phyloP scores from a whole-genome alignment of 2,113 vertebrate genomes.

The Ranitomeya imitator region DNA sequence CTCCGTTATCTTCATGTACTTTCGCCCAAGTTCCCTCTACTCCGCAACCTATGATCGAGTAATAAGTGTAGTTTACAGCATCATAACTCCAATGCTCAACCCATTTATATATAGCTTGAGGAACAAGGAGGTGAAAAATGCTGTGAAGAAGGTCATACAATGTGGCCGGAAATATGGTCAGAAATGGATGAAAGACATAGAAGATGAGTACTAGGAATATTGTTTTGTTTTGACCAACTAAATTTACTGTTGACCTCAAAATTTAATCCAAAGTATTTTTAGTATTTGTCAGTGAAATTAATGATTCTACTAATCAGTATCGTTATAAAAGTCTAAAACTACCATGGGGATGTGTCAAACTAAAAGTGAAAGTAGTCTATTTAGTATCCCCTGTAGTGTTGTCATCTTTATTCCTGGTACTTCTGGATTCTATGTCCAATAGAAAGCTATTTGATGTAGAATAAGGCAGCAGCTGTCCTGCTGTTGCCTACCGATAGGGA shows the following conservation, averaged over 20 bases:
- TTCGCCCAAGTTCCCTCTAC: conserved; percentile 21
- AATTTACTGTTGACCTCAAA: not conserved
- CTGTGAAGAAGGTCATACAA: not conserved
- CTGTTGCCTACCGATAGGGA: too few species aligned
- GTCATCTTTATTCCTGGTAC: not conserved
- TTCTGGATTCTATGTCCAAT: not conserved
- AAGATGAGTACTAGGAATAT: not conserved
- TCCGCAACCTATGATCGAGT: not conserved
- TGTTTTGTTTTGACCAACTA: not conserved
- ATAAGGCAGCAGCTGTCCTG: too few species aligned
- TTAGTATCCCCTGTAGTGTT: not conserved
- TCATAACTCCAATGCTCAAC: conserved; percentile 23
- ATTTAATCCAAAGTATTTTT: not conserved
- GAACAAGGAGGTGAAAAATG: conserved; percentile 8
- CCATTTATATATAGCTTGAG: conserved; percentile 28
- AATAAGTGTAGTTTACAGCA: not conserved
- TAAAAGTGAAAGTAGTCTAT: not conserved
- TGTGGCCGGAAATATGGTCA: not conserved
- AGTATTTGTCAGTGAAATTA: not conserved
- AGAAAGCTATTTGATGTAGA: too few species aligned
- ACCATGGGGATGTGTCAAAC: not conserved
- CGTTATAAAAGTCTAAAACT: not conserved
- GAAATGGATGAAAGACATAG: not conserved
- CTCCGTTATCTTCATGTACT: conserved; percentile 12
- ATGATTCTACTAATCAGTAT: not conserved